These are phyloP conservation scores for Scomberomorus guttatus DNA, from an alignment of 2,797 vertebrate species.

Conservation along the genomic window DNA sequence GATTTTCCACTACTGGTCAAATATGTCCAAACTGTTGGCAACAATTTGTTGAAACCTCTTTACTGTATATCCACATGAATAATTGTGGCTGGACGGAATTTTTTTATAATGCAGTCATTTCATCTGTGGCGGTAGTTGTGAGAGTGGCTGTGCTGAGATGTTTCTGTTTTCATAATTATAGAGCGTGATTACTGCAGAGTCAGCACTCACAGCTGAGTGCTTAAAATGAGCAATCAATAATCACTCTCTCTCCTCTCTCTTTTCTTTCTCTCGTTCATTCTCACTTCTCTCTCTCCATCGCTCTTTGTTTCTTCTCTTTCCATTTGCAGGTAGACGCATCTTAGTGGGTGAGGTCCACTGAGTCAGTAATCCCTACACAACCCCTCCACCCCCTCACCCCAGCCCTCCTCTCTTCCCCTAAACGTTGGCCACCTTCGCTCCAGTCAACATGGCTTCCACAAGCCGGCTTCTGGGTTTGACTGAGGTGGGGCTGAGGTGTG, in stretches of 20 bases:
- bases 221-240: slow-evolving; percentile 73
- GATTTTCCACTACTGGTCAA: slow-evolving; percentile 25
- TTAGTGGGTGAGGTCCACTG: slow-evolving; percentile 80
- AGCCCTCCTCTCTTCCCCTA: slow-evolving; percentile 19
- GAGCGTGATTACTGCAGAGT: slow-evolving; percentile 55
- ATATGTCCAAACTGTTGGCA: slow-evolving; percentile 35
- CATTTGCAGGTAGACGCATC: slow-evolving; percentile 65
- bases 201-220: slow-evolving; percentile 66
- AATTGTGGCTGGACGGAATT: slow-evolving; percentile 34
- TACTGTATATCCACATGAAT: slow-evolving; percentile 29
- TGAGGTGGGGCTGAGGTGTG: slow-evolving; percentile 90
- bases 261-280: slow-evolving; percentile 38
- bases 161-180: slow-evolving; percentile 48
- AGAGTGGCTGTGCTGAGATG: slow-evolving; percentile 35
- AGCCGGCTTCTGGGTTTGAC: slow-evolving; percentile 84
- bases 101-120: slow-evolving; percentile 25
- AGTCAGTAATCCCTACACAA: slow-evolving; percentile 56
- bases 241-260: slow-evolving; percentile 35
- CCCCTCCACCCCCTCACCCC: slow-evolving; percentile 42
- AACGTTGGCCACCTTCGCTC: slow-evolving; percentile 8
- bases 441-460: slow-evolving; percentile 69
- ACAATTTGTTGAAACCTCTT: slow-evolving; percentile 27
- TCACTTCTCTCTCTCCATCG: slow-evolving; percentile 12
- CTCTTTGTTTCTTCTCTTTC: slow-evolving; percentile 7
- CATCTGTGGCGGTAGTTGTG: slow-evolving; percentile 31